phyloP scores from a whole-genome alignment of 2,113 vertebrate species.

The Scalopus aquaticus region DNA sequence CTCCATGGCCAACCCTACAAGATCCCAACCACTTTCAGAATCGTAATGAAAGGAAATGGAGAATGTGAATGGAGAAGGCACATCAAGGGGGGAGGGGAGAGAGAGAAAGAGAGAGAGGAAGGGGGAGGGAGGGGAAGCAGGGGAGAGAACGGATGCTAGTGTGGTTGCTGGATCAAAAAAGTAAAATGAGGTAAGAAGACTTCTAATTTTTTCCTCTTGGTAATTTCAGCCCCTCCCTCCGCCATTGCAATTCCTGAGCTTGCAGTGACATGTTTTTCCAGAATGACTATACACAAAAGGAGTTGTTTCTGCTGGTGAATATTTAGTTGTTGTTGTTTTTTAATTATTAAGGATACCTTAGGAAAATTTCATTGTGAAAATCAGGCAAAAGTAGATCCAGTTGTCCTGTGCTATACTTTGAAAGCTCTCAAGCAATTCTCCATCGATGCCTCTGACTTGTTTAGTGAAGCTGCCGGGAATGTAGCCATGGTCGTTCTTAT shows the following conservation, averaged over 20 bases:
- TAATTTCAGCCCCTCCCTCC: background rate
- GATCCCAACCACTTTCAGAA: background rate
- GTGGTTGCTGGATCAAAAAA: background rate
- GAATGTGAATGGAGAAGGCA: background rate
- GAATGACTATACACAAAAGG: background rate
- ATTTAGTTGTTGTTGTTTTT: too few relatives aligned
- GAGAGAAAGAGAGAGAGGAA: too few relatives aligned
- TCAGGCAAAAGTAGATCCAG: background rate
- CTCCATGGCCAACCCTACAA: background rate
- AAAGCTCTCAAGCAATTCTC: background rate
- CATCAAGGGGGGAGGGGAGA: background rate
- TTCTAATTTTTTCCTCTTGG: background rate
- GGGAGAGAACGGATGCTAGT: too few relatives aligned
- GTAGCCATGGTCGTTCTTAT: background rate
- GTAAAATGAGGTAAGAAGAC: background rate
- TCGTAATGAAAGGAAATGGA: background rate
- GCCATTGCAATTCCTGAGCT: background rate
- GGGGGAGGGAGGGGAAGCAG: too few relatives aligned
- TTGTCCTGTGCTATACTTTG: background rate
- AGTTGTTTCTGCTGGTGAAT: background rate
- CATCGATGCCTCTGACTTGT: background rate
- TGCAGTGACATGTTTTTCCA: background rate
- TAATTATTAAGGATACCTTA: background rate
- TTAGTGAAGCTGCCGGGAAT: background rate
- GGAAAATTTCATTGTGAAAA: background rate